These are phyloP conservation scores for Balanococcus diminutus DNA, from an alignment of 2,888 invertebrate genomes.

Conservation along the genomic window DNA sequence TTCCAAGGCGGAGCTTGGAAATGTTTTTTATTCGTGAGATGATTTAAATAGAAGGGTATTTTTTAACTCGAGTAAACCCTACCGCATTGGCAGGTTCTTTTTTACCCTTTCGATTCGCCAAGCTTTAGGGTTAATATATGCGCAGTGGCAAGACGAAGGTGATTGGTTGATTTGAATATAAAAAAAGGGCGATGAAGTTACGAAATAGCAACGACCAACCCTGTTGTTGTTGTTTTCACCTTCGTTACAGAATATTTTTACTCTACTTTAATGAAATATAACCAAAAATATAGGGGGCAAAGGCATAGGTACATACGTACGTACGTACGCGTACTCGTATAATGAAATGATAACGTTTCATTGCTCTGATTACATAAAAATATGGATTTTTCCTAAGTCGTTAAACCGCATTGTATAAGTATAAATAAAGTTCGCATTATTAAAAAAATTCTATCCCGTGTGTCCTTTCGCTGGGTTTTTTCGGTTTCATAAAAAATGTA, in stretches of 20 bases:
- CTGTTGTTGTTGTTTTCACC: background rate
- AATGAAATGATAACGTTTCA: background rate
- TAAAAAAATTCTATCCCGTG: background rate
- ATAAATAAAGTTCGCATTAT: background rate
- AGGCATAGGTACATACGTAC: too few relatives aligned
- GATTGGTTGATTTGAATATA: background rate
- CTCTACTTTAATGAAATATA: background rate
- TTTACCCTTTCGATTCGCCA: background rate
- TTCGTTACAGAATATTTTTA: background rate
- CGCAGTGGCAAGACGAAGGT: background rate
- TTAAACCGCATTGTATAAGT: background rate
- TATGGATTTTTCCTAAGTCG: background rate
- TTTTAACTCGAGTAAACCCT: background rate
- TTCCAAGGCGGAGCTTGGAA: background rate
- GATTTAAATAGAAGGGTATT: constrained; percentile 17
- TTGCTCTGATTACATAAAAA: background rate
- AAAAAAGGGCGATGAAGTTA: too few relatives aligned
- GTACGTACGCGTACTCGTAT: background rate
- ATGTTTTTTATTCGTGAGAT: background rate
- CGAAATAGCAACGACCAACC: too few relatives aligned
- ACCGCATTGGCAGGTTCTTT: background rate
- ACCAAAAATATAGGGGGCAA: too few relatives aligned
- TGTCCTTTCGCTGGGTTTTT: background rate
- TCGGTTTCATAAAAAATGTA: background rate
- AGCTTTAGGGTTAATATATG: background rate